Conservation (phyloP, 2,888 invertebrate genomes). For the Phanerotoma sp. region DNA sequence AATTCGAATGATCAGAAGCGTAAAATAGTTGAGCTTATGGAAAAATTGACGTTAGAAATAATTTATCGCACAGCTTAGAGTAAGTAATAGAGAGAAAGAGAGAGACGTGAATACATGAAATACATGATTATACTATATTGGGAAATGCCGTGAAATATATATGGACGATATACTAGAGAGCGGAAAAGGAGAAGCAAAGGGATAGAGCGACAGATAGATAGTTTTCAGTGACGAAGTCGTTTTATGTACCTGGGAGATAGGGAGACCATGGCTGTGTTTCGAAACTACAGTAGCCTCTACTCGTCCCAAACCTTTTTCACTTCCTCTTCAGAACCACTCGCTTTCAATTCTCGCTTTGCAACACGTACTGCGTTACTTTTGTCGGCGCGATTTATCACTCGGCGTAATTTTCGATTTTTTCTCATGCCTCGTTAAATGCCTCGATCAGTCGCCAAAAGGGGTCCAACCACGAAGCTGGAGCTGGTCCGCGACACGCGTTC, state of each 20-base stretch:
- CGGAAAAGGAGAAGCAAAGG: slow-evolving; percentile 19
- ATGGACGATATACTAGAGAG: slow-evolving; percentile 3
- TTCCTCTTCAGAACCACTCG: slow-evolving; percentile 44
- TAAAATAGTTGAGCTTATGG: neutral
- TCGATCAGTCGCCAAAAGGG: slow-evolving; percentile 20
- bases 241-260: slow-evolving; percentile 64
- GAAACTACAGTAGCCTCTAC: slow-evolving; percentile 60
- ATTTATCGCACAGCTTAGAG: neutral
- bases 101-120: slow-evolving; percentile 1
- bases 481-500: slow-evolving; percentile 16
- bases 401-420: slow-evolving; percentile 5
- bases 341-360: slow-evolving; percentile 28
- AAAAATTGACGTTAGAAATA: neutral
- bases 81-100: too few species aligned
- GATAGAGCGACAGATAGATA: slow-evolving; percentile 34
- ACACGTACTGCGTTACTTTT: neutral
- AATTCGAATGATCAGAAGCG: neutral
- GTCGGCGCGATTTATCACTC: slow-evolving; percentile 6
- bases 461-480: slow-evolving; percentile 17
- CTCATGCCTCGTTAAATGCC: slow-evolving; percentile 19
- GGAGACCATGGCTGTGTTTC: slow-evolving; percentile 68
- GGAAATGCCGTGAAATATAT: neutral
- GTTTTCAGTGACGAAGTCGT: slow-evolving; percentile 55
- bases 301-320: slow-evolving; percentile 28
- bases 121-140: neutral